A percentile compares a stretch with the other conserved stretches of the same genome.
Conservation (phyloP, 2,888 invertebrate species). For the Nebria salina region DNA sequence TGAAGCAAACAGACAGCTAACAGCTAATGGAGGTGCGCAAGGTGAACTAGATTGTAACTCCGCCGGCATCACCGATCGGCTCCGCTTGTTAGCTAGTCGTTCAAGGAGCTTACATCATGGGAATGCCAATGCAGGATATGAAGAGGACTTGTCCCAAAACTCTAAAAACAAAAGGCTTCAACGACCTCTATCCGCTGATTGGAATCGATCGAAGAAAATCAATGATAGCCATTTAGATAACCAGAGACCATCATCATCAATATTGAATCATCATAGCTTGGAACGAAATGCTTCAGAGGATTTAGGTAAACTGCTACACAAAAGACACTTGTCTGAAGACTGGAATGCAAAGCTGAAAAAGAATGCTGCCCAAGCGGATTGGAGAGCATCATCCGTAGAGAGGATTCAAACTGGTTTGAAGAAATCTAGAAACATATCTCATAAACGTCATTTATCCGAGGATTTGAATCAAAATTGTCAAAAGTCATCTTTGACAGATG, state of each 20-base stretch:
- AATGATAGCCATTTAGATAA: no score
- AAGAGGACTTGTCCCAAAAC: background rate
- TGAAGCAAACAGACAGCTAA: background rate
- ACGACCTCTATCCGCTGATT: slow-evolving; percentile 14
- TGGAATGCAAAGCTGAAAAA: background rate
- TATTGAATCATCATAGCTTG: no score
- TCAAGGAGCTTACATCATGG: slow-evolving; percentile 29
- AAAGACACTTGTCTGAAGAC: slow-evolving; percentile 4
- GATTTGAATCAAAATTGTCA: no score
- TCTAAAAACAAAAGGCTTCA: background rate
- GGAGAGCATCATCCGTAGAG: no score
- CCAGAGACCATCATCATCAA: no score
- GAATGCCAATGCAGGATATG: background rate
- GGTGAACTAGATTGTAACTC: background rate
- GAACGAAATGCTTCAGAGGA: background rate
- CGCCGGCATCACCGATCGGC: slow-evolving; percentile 15
- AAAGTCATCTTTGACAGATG: no score
- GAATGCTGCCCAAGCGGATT: background rate
- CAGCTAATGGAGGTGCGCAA: slow-evolving; percentile 6
- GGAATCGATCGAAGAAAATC: background rate
- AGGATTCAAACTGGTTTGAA: no score
- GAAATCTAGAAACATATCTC: no score
- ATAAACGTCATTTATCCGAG: no score
- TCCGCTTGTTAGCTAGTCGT: slow-evolving; percentile 24
- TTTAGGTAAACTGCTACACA: background rate